Evolutionary conservation across 2,113 vertebrate genomes (phyloP).

Genomic region (Mormoops blainvillei): DNA sequence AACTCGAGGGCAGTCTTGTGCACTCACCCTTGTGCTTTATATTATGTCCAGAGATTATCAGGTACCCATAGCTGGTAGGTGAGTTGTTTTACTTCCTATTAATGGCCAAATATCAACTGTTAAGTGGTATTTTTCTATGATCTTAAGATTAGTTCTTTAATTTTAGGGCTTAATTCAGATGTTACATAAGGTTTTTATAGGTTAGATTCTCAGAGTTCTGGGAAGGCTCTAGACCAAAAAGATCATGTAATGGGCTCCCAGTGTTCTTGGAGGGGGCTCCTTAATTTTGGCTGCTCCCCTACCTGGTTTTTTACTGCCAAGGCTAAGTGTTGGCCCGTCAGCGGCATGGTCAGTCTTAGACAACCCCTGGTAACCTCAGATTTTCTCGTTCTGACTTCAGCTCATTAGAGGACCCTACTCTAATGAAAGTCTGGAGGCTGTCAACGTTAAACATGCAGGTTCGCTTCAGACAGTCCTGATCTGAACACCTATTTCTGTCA

Average conservation of each 20-base stretch:
- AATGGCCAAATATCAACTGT: neutral
- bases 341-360: neutral
- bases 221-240: neutral
- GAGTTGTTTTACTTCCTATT: neutral
- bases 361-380: neutral
- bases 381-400: neutral
- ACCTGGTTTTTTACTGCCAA: fast-evolving
- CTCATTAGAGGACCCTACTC: neutral
- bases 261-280: neutral
- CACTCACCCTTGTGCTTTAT: neutral
- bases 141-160: neutral
- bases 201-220: neutral
- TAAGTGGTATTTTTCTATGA: neutral
- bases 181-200: neutral
- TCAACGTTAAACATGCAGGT: neutral
- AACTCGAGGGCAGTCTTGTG: neutral
- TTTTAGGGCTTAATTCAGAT: neutral
- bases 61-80: neutral
- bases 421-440: neutral
- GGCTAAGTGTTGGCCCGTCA: neutral
- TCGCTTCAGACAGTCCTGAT: neutral
- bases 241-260: neutral
- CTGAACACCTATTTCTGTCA: neutral
- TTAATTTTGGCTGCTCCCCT: neutral
- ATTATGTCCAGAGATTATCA: neutral